phyloP scores from a whole-genome alignment of 1,140 invertebrate genomes.

The Drosophila lacertosa region DNA sequence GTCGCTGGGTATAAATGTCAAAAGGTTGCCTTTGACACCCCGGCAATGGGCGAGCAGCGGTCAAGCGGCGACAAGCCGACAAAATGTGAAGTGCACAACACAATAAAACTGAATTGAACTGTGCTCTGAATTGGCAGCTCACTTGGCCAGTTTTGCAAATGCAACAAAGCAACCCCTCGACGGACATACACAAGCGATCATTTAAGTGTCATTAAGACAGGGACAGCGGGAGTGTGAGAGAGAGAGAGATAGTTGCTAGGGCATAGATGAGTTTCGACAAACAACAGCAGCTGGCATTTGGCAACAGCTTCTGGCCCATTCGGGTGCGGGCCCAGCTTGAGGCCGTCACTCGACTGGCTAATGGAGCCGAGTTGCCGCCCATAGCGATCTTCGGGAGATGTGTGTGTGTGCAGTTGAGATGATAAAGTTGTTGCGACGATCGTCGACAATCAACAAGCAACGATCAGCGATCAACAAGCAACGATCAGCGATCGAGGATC shows the following conservation, averaged over 20 bases:
- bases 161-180: constrained; percentile 45
- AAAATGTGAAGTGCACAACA: constrained; percentile 29
- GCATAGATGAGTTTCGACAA: constrained; percentile 3
- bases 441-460: constrained; percentile 16
- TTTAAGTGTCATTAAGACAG: constrained; percentile 74
- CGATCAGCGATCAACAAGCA: constrained; percentile 18
- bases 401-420: constrained; percentile 12
- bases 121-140: constrained; percentile 26
- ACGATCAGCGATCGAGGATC: constrained; percentile 22
- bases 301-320: constrained; percentile 27
- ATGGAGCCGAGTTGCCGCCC: constrained; percentile 65
- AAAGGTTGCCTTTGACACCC: constrained; percentile 74
- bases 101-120: constrained; percentile 11
- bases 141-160: constrained; percentile 57
- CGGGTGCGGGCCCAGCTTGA: constrained; percentile 47
- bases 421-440: constrained; percentile 75
- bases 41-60: constrained; percentile 54
- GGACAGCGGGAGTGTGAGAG: constrained; percentile 9
- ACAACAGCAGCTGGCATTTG: constrained; percentile 24
- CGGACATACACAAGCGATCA: constrained; percentile 53
- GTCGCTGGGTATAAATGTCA: constrained; percentile 74
- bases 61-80: constrained; percentile 55
- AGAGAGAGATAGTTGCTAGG: background rate
- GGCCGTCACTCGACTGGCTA: constrained; percentile 50
- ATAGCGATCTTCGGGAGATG: constrained; percentile 36